Evolutionary conservation across 1,140 invertebrate species (phyloP).

Genomic region (Brachionus rotundiformis): DNA sequence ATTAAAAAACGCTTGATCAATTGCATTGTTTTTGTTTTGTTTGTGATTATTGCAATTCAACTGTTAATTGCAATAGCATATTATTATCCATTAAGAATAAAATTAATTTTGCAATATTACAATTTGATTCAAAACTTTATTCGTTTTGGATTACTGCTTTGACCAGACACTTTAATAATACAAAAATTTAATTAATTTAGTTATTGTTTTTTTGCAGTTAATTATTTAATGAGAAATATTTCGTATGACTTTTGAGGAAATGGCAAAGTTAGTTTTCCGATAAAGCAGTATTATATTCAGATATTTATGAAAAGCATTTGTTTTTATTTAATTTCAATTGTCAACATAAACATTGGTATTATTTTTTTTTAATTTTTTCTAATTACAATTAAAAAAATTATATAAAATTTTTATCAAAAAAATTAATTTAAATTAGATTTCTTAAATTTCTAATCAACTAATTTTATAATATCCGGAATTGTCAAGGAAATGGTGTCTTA

Average conservation of each 20-base stretch:
- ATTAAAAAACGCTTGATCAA: constrained; percentile 19
- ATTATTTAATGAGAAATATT: neutral
- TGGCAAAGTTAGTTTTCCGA: neutral
- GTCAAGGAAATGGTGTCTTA: neutral
- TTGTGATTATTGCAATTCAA: constrained; percentile 16
- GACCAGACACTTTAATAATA: neutral
- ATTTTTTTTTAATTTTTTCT: neutral
- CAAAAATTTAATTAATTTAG: constrained; percentile 7
- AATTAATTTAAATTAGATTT: too few relatives aligned
- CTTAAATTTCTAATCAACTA: neutral
- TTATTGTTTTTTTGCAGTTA: neutral
- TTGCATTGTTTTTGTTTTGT: constrained; percentile 3
- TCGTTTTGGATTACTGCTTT: neutral
- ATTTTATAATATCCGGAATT: neutral
- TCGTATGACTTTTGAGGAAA: constrained; percentile 12
- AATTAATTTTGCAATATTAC: constrained; percentile 21
- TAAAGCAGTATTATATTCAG: neutral
- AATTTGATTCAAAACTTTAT: constrained; percentile 18
- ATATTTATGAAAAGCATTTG: neutral
- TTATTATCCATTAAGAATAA: neutral
- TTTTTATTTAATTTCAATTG: neutral
- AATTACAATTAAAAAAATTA: neutral
- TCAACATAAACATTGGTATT: neutral
- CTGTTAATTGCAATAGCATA: constrained; percentile 3
- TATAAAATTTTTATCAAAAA: neutral